Base-by-base conservation (phyloP, 1,140 invertebrate species). In the Brachionus rotundiformis region DNA sequence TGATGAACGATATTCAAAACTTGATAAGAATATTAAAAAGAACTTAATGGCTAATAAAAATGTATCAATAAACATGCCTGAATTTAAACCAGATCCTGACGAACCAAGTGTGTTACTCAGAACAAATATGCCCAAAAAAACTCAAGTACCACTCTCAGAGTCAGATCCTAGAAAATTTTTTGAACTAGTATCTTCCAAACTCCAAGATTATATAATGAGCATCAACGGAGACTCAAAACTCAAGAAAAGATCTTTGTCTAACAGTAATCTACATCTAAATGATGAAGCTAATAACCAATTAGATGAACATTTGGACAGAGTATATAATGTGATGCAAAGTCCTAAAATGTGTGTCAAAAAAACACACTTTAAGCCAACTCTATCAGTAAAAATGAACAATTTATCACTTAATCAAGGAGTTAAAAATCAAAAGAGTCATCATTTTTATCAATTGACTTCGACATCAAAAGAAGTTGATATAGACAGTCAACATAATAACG, bases 381-480 rank as follows among this genome's bases (percentile, higher is more conserved):
- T 71, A 8, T 36, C 29, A 7, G 1, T 39, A n/a, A 71, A 73
- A 47, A 25, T 73, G 19, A 44, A 41, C 1, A 73, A 73, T 73
- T 47, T 73, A n/a, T 73, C 68, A 0, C 36, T 73, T 4, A 44
- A 39, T 8, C 68, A 73, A 25, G 61, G 11, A 2, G 1, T 33
- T 10, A 73, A 79, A 23, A 13, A 39, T 3, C 19, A 54, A 33
- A 54, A 41, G 0, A 23, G 29, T 11, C 76, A 79, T 27, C 76
- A 79, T 59, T 54, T 79, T 63, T 79, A 79, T 61, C 47, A 63
- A 31, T 19, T 79, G 10, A 79, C 76, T 7, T 79, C 76, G 47
- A 54, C 47, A 3, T 59, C 76, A 13, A 79, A 79, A 59, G 76
- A 79, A 27, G 76, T 79, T 6, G 76, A 79, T 39, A 79, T 79